Evolutionary conservation across 2,113 vertebrate genomes (phyloP).

Genomic region (Tupaia chinensis): DNA sequence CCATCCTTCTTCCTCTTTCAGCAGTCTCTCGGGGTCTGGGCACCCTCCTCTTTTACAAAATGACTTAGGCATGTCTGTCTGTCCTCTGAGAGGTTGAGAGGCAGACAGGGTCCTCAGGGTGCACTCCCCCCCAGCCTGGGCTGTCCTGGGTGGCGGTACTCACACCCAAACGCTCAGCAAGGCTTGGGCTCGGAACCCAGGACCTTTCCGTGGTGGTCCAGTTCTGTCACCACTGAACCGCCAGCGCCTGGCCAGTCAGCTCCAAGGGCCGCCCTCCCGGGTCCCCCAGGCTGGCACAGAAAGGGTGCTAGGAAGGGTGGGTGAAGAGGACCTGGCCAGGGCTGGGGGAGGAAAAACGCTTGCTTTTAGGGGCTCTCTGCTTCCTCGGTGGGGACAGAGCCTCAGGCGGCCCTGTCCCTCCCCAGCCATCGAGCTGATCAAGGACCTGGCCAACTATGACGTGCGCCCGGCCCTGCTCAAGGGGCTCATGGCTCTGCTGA

Average conservation of each 20-base stretch:
- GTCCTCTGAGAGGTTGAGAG: too few relatives aligned
- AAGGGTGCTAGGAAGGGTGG: background rate
- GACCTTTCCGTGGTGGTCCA: too few relatives aligned
- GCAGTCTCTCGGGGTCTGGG: background rate
- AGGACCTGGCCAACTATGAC: conserved; percentile 84
- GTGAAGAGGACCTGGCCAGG: background rate
- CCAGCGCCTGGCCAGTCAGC: too few relatives aligned
- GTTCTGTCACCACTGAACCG: too few relatives aligned
- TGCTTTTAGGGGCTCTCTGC: background rate
- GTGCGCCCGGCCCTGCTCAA: conserved; percentile 85
- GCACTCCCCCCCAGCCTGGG: too few relatives aligned
- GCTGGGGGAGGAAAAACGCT: background rate
- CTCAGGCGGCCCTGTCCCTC: background rate
- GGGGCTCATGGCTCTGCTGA: conserved; percentile 89
- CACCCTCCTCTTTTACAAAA: background rate
- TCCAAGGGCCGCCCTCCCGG: background rate
- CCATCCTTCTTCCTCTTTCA: background rate
- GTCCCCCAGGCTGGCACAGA: background rate
- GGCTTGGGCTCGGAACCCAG: too few relatives aligned
- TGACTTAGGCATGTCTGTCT: too few relatives aligned
- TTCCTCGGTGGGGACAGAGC: accelerated
- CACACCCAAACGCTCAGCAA: too few relatives aligned
- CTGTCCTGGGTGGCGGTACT: too few relatives aligned
- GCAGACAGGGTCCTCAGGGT: too few relatives aligned
- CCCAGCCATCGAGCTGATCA: conserved; percentile 89